Base-by-base conservation (phyloP, 2,888 invertebrate species). In the Ctena decussata region DNA sequence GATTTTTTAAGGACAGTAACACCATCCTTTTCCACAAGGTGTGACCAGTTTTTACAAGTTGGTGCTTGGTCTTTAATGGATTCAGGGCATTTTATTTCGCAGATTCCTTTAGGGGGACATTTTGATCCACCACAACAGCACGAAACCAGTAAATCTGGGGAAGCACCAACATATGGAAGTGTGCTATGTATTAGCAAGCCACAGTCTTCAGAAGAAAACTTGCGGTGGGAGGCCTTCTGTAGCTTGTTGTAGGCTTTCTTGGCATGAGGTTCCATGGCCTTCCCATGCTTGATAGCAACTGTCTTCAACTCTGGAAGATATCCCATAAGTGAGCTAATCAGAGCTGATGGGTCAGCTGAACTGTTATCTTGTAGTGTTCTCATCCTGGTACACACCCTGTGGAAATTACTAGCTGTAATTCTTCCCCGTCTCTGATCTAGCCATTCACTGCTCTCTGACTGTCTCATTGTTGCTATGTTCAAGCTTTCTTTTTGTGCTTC, bases 1-100 rank as follows among this genome's bases (percentile, higher is more conserved):
- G 32, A 12, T 65, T 32, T 65, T 32, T 32, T 35, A 2, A 79
- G 32, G 30, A 57, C 27, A 8, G 18, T 18, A 53, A 41, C 37
- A 32, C 21, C 30, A 21, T 60, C 30, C 35, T 39, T 49, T 73
- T 79, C 37, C 30, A 57, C 71, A 18, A 79, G 18, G 60, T 73
- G 46, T 39, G n/a, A 27, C 11, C n/a, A 57, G 30, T 79, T 79
- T 46, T 2, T 12, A 1, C 5, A 0, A 35, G 46, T 24, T n/a
- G 70, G 71, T 11, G 35, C 6, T 21, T 49, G 49, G n/a, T 78
- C 78, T 53, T 71, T 78, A 21, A 70, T 71, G 2, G 49, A 24
- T 44, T 71, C 70, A 32, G 78, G 78, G 11, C 46, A 70, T 32
- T 78, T 78, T 32, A 78, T 78, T 49, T 78, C 71, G 53, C 70